Base-by-base conservation (phyloP, 1,140 invertebrate species). In the Macrosteles quadrilineatus region DNA sequence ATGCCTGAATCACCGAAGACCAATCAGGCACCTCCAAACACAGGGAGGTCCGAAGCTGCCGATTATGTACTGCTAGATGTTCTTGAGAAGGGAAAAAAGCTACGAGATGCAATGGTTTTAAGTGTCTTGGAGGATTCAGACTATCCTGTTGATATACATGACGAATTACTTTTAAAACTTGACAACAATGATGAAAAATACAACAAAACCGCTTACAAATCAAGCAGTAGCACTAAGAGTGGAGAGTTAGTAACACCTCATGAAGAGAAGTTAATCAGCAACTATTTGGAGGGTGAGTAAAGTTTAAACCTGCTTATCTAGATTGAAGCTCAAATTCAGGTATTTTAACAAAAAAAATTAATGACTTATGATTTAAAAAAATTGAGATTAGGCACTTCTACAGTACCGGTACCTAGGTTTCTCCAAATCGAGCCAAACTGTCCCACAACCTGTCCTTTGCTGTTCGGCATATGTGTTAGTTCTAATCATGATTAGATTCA, bases 21-120 rank as follows among this genome's bases (percentile, higher is more conserved):
- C 4, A 62, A n/a, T 31, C 47, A n/a, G n/a, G 59, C 23, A n/a
- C 29, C 12, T n/a, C 59, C 32, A 19, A 64, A 64, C n/a, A 64
- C 59, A 2, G 59, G 29, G 23, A 19, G 59, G 19, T 64, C 59
- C 32, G 30, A 30, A 1, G n/a, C 14, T n/a, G 30, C 59, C 14
- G 59, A 64, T 27, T 32, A 14, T 32, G 59, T 64, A 19, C 19
- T 64, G 14, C 23, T n/a, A 12, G 59, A 64, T 25, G 29, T 64
- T 2, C 29, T 64, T n/a, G 31, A 32, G 12, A 64, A 64, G 29
- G 59, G 59, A 2, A 29, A 64, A 40, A 29, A 32, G 29, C n/a
- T 64, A n/a, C 12, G 59, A 32, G 59, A 64, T 64, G 59, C 59
- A 32, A 64, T 64, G 59, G 59, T 64, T 11, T n/a, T 64, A 23